These are phyloP conservation scores for Alviniconcha strummeri DNA, from an alignment of 2,888 invertebrate species.

Conservation along the genomic window DNA sequence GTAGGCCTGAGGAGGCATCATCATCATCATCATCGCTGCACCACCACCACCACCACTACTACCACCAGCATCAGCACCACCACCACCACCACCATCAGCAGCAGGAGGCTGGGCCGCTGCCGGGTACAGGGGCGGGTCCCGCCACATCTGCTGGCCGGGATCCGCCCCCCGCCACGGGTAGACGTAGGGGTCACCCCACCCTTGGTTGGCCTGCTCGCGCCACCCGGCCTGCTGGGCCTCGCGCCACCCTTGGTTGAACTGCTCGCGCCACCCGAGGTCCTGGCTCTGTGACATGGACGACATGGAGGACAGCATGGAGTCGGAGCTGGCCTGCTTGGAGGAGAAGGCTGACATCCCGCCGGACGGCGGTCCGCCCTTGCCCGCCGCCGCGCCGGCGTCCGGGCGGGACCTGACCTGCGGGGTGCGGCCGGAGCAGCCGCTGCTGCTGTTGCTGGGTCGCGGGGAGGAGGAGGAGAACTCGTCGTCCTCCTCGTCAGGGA, in stretches of 20 bases:
- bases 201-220: background rate
- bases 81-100: no score
- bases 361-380: background rate
- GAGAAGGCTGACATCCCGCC: constrained; percentile 8
- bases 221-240: background rate
- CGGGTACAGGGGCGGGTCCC: background rate
- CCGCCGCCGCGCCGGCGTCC: no score
- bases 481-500: constrained; percentile 62
- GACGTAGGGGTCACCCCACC: constrained; percentile 1
- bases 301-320: constrained; percentile 25
- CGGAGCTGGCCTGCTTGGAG: constrained; percentile 28
- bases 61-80: no score
- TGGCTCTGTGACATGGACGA: constrained; percentile 17
- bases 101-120: background rate
- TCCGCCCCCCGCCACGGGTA: background rate
- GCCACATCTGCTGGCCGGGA: background rate
- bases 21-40: background rate
- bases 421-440: background rate
- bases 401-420: background rate
- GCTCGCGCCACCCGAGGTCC: constrained; percentile 15
- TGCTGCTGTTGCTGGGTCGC: background rate
- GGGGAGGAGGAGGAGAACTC: constrained; percentile 48
- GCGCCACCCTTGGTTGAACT: constrained; percentile 17
- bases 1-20: background rate
- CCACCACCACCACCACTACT: no score